Percentiles rank a stretch among this genome's conserved stretches.
phyloP scores from a whole-genome alignment of 2,113 vertebrate species.

The Helogale parvula region DNA sequence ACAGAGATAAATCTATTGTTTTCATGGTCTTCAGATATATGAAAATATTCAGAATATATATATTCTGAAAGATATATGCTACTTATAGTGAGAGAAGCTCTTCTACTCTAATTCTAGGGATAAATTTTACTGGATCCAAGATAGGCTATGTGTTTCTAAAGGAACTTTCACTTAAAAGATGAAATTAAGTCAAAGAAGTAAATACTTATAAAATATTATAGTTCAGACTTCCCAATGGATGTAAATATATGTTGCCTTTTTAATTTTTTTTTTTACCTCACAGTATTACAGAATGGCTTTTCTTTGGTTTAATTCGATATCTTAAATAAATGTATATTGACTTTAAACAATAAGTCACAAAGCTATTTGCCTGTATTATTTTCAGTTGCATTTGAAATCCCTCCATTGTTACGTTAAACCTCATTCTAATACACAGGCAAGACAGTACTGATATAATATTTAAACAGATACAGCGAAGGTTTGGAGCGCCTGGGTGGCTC shows the following conservation, averaged over 20 bases:
- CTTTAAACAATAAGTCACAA: not conserved
- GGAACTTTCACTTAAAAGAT: not conserved
- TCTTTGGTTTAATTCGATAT: not conserved
- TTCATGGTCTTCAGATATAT: not conserved
- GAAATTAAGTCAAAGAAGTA: not conserved
- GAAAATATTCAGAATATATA: no score
- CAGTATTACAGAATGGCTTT: not conserved
- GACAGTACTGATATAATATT: slow-evolving; percentile 20
- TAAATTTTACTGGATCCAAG: not conserved
- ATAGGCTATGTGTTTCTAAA: not conserved
- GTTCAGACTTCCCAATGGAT: not conserved
- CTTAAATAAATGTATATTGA: not conserved
- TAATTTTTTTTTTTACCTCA: not conserved
- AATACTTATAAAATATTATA: not conserved
- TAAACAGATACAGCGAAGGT: not conserved
- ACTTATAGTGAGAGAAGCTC: not conserved
- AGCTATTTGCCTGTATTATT: not conserved
- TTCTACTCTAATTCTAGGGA: not conserved
- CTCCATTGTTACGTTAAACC: not conserved
- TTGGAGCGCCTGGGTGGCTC: no score
- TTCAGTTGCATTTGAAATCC: not conserved
- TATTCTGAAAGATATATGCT: not conserved
- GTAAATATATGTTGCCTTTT: not conserved
- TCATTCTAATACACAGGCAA: not conserved
- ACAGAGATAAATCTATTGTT: not conserved